These are phyloP conservation scores for Anhinga anhinga DNA, from an alignment of 2,113 vertebrate species.

Conservation along the genomic window DNA sequence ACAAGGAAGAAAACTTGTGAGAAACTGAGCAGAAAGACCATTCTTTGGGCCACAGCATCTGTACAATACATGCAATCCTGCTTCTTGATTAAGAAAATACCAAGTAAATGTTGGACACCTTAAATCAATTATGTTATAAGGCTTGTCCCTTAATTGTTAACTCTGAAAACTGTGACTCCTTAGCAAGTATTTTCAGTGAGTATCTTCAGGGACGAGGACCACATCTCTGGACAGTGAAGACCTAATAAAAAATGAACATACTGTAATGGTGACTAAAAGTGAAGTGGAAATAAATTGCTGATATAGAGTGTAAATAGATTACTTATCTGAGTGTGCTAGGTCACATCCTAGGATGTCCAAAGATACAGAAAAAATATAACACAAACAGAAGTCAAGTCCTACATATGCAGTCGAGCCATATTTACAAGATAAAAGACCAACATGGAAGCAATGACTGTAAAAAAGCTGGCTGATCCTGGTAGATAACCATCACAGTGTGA, in stretches of 20 bases:
- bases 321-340: background rate
- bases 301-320: background rate
- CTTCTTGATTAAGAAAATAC: background rate
- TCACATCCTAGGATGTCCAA: background rate
- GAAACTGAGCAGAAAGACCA: background rate
- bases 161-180: background rate
- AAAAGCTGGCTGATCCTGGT: background rate
- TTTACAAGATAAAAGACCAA: background rate
- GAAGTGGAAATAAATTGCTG: background rate
- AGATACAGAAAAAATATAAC: background rate
- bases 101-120: background rate
- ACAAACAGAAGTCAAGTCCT: background rate
- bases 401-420: background rate
- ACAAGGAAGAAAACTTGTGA: background rate
- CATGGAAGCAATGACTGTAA: background rate
- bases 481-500: background rate
- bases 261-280: background rate
- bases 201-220: background rate
- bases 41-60: background rate
- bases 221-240: background rate
- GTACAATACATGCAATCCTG: background rate
- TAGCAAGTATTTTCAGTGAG: background rate
- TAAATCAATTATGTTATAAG: background rate
- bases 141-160: background rate
- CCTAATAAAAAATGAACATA: background rate